phyloP scores from a whole-genome alignment of 2,797 vertebrate genomes.

The Salmo trutta region DNA sequence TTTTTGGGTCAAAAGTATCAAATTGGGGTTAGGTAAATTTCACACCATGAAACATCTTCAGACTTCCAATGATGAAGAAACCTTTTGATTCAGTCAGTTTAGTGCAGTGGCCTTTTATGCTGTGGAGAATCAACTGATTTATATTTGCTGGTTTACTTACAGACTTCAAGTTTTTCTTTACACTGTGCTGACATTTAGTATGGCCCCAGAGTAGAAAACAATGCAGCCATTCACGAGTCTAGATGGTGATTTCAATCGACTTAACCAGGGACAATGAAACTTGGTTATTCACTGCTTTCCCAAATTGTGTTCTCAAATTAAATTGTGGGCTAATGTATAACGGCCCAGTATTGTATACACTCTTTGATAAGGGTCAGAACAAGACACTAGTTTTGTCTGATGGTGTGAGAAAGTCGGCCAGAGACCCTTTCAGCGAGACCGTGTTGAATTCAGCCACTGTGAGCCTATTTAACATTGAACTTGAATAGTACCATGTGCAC shows the following conservation, averaged over 20 bases:
- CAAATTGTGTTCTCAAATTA: conserved; percentile 87
- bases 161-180: conserved; percentile 80
- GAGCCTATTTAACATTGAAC: conserved; percentile 82
- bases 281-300: conserved; percentile 87
- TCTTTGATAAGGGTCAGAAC: conserved; percentile 84
- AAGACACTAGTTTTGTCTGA: conserved; percentile 89
- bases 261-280: conserved; percentile 87
- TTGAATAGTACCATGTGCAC: conserved; percentile 80
- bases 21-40: neutral
- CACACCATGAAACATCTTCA: neutral
- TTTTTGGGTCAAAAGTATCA: neutral
- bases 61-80: neutral
- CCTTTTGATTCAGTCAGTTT: conserved; percentile 20
- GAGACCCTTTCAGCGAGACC: conserved; percentile 56
- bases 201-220: conserved; percentile 82
- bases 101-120: conserved; percentile 81
- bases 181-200: conserved; percentile 85
- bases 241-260: conserved; percentile 87
- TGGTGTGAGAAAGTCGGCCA: conserved; percentile 87
- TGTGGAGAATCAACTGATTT: conserved; percentile 86
- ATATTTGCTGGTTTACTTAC: conserved; percentile 83
- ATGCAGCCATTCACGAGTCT: conserved; percentile 85
- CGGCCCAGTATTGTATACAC: conserved; percentile 79
- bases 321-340: conserved; percentile 79
- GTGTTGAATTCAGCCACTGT: conserved; percentile 87